Percentiles rank a stretch among this genome's conserved stretches.
phyloP scores from a whole-genome alignment of 2,888 invertebrate species.

The Aphodius sticticus region DNA sequence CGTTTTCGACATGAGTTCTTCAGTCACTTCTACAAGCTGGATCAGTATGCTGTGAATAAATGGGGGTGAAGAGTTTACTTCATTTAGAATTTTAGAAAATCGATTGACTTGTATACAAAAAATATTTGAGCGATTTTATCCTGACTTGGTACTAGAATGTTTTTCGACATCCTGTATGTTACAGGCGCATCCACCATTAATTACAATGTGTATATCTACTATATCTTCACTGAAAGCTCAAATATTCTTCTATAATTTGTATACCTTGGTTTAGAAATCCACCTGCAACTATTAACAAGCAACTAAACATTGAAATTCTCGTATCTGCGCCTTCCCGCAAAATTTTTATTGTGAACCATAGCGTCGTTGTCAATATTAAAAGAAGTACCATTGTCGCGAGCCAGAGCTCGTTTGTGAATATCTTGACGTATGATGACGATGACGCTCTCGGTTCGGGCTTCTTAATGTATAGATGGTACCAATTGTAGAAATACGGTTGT shows the following conservation, averaged over 20 bases:
- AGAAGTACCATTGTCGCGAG: constrained; percentile 46
- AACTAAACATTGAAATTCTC: constrained; percentile 50
- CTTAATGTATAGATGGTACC: constrained; percentile 55
- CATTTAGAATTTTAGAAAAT: too few species aligned
- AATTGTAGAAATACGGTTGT: constrained; percentile 55
- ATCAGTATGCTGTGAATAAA: constrained; percentile 15
- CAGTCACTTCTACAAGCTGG: background rate
- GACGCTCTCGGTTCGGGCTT: constrained; percentile 50
- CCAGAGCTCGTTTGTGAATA: constrained; percentile 52
- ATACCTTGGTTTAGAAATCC: constrained; percentile 57
- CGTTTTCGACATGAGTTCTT: background rate
- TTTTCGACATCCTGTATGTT: constrained; percentile 8
- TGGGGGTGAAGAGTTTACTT: background rate
- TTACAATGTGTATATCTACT: too few species aligned
- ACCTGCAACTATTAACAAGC: constrained; percentile 51
- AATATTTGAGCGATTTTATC: too few species aligned
- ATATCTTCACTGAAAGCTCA: too few species aligned
- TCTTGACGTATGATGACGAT: constrained; percentile 51
- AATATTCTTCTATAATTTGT: background rate
- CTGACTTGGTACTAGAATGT: background rate
- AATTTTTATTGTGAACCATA: constrained; percentile 49
- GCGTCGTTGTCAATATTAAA: constrained; percentile 45
- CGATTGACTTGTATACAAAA: too few species aligned
- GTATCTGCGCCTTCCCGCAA: constrained; percentile 38
- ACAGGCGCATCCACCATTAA: background rate